Conservation (phyloP, 1,140 invertebrate genomes). For the Sipha flava region DNA sequence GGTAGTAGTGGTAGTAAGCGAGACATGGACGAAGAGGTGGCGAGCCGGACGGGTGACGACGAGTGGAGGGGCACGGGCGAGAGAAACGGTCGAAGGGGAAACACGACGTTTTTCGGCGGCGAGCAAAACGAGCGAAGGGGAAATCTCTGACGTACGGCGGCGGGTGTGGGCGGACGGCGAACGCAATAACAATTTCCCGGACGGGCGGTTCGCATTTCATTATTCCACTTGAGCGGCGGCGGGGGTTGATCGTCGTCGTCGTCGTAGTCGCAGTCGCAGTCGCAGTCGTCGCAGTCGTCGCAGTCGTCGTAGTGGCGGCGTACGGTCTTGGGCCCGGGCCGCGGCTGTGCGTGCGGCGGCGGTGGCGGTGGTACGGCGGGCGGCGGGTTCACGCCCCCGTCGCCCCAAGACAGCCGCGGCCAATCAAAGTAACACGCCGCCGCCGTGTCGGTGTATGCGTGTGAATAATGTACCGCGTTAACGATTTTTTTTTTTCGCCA, state of each 20-base stretch:
- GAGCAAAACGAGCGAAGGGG: conserved; percentile 1
- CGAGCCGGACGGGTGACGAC: no score
- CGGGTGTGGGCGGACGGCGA: neutral
- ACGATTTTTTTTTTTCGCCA: conserved; percentile 22
- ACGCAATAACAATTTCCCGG: conserved; percentile 33
- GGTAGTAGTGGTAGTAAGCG: no score
- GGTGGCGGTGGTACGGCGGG: neutral
- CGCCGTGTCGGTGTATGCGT: conserved; percentile 28
- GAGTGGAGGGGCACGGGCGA: no score
- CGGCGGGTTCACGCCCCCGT: conserved; percentile 22
- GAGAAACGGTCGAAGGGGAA: neutral
- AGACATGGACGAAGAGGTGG: no score
- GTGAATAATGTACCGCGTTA: conserved; percentile 26
- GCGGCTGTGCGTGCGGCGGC: neutral
- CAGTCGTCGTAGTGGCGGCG: neutral
- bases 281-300: no score
- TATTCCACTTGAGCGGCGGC: conserved; percentile 17
- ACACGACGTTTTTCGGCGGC: conserved; percentile 27
- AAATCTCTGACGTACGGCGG: neutral
- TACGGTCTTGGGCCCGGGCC: no score
- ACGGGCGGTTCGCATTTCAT: conserved; percentile 26
- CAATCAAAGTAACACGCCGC: conserved; percentile 25
- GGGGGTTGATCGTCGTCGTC: conserved; percentile 3
- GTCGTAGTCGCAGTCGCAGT: neutral
- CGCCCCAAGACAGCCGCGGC: conserved; percentile 24